Evolutionary conservation across 1,140 invertebrate genomes (phyloP).

Genomic region (Drosophila rufa): DNA sequence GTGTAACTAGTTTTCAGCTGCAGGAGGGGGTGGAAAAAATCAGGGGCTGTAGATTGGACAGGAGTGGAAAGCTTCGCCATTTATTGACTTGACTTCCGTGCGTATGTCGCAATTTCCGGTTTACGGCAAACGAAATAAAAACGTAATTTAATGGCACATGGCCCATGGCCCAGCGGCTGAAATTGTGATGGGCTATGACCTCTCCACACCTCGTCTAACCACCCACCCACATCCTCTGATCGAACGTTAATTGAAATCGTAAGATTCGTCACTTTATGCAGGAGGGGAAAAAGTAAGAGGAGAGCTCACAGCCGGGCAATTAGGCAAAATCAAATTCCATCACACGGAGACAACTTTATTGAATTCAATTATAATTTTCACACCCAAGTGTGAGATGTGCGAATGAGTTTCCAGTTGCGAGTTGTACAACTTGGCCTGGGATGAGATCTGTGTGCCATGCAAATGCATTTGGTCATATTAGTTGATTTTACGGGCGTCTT

Average conservation of each 20-base stretch:
- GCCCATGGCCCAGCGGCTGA: slow-evolving; percentile 28
- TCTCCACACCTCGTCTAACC: not conserved
- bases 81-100: slow-evolving; percentile 83
- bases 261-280: slow-evolving; percentile 70
- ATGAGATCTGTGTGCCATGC: slow-evolving; percentile 34
- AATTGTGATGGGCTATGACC: slow-evolving; percentile 45
- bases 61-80: slow-evolving; percentile 49
- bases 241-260: slow-evolving; percentile 73
- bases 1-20: slow-evolving; percentile 66
- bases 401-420: slow-evolving; percentile 28
- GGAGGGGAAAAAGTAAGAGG: slow-evolving; percentile 2
- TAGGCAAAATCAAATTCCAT: slow-evolving; percentile 54
- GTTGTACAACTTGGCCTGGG: slow-evolving; percentile 20
- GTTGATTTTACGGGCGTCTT: slow-evolving; percentile 59
- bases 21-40: not conserved
- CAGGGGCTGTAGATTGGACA: not conserved
- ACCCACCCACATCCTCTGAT: slow-evolving; percentile 1
- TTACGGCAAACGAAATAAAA: slow-evolving; percentile 82
- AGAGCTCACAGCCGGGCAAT: slow-evolving; percentile 41
- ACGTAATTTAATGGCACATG: slow-evolving; percentile 74
- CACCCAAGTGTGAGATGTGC: slow-evolving; percentile 65
- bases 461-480: slow-evolving; percentile 69
- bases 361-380: slow-evolving; percentile 81
- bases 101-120: slow-evolving; percentile 82
- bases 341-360: slow-evolving; percentile 71